Base-by-base conservation (phyloP, 2,797 vertebrate genomes). In the Sebastolobus alascanus region DNA sequence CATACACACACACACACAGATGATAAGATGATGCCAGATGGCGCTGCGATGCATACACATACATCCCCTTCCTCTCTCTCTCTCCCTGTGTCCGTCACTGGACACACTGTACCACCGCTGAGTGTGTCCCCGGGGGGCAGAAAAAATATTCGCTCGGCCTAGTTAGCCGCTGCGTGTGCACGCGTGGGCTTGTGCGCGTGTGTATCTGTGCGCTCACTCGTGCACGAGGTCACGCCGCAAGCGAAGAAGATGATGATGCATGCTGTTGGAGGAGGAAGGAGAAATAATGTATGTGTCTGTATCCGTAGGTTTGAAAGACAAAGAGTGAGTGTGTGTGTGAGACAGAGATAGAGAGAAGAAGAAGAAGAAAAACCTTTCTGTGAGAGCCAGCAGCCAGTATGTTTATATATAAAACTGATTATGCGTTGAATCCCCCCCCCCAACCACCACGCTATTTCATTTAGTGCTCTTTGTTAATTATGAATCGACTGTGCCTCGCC, bases 21-120 rank as follows among this genome's bases (percentile, higher is more conserved):
- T 2, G 25, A 79, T 63, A 76, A 67, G 69, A 75, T 37, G 55
- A 79, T 79, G 72, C 64, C 89, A 93, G 89, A 92, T 90, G 87
- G 89, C 50, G 59, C 79, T 79, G 67, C 54, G 33, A 72, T 33
- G 66, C 79, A 80, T 13, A 73, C 52, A 84, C 68, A 69, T 73
- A 67, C 67, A 59, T 37, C 6, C 46, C 54, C 66, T 20, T 25
- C 22, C 67, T 20, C 65, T 46, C 64, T 59, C 52, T 68, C 70
- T 59, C 50, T 65, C 64, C 43, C 78, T n/a, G 29, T 3, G 55
- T 55, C 10, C 79, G 6, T 86, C 87, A 80, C 78, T 87, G 86
- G 88, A 90, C 80, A 66, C 78, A 84, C 75, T 88, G 83, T 74
- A 82, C 85, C 83, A 74, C 79, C 16, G 27, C 85, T 86, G 87